phyloP scores from a whole-genome alignment of 2,888 invertebrate genomes.

The Ashinkailepas kermadecensis region DNA sequence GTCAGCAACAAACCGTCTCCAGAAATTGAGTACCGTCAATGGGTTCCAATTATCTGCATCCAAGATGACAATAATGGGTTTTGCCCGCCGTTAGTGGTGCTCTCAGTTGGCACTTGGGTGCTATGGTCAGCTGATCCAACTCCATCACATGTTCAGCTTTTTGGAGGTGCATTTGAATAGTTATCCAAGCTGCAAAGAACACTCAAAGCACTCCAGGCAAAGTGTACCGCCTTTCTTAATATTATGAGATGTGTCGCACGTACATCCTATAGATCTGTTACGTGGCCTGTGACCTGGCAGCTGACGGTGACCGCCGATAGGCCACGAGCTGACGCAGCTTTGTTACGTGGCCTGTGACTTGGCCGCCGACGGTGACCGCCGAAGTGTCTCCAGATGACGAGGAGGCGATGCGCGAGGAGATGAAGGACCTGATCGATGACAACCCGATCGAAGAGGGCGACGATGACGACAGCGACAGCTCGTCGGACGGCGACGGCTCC shows the following conservation, averaged over 20 bases:
- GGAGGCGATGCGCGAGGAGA: conserved; percentile 64
- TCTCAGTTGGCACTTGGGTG: too few species aligned
- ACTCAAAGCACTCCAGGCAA: not conserved
- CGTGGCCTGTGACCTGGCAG: not conserved
- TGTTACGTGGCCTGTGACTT: too few species aligned
- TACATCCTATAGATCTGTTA: not conserved
- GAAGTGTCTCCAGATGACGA: conserved; percentile 50
- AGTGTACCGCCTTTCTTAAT: not conserved
- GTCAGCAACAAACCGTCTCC: too few species aligned
- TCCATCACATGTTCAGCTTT: too few species aligned
- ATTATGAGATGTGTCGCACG: not conserved
- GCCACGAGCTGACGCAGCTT: conserved; percentile 47
- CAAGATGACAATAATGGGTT: too few species aligned
- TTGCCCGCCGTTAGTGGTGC: too few species aligned
- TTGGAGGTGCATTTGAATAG: too few species aligned
- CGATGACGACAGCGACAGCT: conserved; percentile 54
- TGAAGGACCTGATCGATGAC: conserved; percentile 78
- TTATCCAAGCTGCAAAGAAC: not conserved
- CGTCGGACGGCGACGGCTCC: conserved; percentile 37
- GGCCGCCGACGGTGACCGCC: too few species aligned
- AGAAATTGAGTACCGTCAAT: too few species aligned
- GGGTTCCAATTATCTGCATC: too few species aligned
- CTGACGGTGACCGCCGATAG: too few species aligned
- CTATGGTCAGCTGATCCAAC: too few species aligned
- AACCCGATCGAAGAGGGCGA: conserved; percentile 49